These are phyloP conservation scores for Melanostoma scalare DNA, from an alignment of 2,888 invertebrate species.

Conservation along the genomic window DNA sequence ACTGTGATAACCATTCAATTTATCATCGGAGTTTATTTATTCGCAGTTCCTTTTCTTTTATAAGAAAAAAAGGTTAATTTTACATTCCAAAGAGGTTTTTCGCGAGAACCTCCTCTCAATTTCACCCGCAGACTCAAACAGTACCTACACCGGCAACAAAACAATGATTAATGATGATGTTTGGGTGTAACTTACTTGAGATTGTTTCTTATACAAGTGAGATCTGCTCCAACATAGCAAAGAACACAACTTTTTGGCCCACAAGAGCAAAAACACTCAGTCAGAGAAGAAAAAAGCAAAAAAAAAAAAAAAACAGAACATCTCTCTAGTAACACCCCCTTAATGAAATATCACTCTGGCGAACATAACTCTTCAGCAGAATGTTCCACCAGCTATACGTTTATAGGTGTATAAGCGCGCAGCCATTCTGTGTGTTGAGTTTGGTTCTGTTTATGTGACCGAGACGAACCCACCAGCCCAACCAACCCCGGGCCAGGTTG, in stretches of 20 bases:
- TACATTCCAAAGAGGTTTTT: conserved; percentile 5
- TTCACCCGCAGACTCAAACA: conserved; percentile 9
- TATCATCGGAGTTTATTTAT: not conserved
- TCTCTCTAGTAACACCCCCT: conserved; percentile 66
- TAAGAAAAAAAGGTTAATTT: not conserved
- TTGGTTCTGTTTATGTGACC: conserved; percentile 57
- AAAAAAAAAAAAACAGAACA: conserved; percentile 26
- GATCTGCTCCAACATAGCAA: conserved; percentile 13
- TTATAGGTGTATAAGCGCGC: conserved; percentile 47
- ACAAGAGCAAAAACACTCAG: conserved; percentile 17
- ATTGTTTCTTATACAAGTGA: conserved; percentile 47
- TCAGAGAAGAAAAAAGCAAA: conserved; percentile 8
- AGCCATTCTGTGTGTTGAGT: conserved; percentile 53
- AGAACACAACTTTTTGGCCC: conserved; percentile 46
- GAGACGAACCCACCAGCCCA: conserved; percentile 47
- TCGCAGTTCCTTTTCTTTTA: not conserved
- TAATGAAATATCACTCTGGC: conserved; percentile 71
- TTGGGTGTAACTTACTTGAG: conserved; percentile 64
- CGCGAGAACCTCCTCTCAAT: conserved; percentile 13
- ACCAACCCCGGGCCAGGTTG: conserved; percentile 69
- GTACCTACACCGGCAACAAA: conserved; percentile 8
- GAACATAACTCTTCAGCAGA: conserved; percentile 66
- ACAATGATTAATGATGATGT: conserved; percentile 70
- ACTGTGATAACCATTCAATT: conserved; percentile 6
- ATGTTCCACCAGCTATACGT: conserved; percentile 34